phyloP scores from a whole-genome alignment of 2,113 vertebrate species.

The Lepidothrix coronata region DNA sequence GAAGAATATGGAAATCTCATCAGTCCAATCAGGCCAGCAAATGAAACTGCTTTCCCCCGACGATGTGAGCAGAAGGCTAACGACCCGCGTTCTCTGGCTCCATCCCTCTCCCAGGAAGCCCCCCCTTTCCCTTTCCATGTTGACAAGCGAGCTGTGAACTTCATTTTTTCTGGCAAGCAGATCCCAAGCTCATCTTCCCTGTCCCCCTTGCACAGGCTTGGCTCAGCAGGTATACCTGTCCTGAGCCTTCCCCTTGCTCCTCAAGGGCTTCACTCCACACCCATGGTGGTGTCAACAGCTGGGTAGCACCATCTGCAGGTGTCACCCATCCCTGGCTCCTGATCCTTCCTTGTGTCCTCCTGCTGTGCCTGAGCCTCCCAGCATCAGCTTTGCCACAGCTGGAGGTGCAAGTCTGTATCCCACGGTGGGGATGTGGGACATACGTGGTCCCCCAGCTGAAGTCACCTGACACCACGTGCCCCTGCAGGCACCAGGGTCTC shows the following conservation, averaged over 20 bases:
- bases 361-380: background rate
- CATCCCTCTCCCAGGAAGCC: constrained; percentile 30
- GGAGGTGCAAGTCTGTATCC: background rate
- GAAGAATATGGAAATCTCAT: constrained; percentile 78
- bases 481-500: background rate
- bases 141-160: constrained; percentile 58
- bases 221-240: background rate
- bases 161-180: constrained; percentile 30
- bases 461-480: background rate
- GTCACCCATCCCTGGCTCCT: background rate
- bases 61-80: constrained; percentile 74
- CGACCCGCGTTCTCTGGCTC: background rate
- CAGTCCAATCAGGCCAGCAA: constrained; percentile 74
- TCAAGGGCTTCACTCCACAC: background rate
- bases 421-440: background rate
- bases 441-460: fast-evolving
- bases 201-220: background rate
- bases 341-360: background rate
- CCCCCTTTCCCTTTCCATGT: constrained; percentile 17
- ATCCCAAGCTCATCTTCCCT: background rate
- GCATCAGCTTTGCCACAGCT: background rate
- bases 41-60: constrained; percentile 68
- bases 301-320: background rate
- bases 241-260: background rate
- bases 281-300: background rate